Percentiles rank a stretch among this genome's conserved stretches.
These are phyloP conservation scores for Fragum whitleyi DNA, from an alignment of 2,888 invertebrate genomes.

Conservation along the genomic window DNA sequence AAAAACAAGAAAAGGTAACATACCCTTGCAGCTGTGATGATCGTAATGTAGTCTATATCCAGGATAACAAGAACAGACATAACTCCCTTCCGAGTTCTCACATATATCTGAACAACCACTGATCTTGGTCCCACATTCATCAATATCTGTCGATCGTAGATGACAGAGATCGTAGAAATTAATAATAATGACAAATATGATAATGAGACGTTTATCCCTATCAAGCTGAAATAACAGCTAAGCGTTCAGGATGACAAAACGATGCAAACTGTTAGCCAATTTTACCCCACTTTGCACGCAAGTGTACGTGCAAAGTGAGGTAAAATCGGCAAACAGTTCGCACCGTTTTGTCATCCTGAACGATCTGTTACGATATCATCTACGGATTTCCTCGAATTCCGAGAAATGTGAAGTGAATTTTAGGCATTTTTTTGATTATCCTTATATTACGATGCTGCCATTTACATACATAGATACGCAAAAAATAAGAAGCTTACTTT, in stretches of 20 bases:
- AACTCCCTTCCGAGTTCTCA: not conserved
- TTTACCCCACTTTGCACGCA: no score
- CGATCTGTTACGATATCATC: not conserved
- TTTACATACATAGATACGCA: no score
- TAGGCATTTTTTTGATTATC: no score
- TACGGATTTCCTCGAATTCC: not conserved
- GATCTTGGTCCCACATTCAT: not conserved
- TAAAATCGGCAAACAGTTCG: no score
- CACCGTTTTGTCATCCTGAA: no score
- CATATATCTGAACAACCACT: slow-evolving; percentile 4
- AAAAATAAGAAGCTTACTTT: no score
- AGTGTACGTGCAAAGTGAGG: no score
- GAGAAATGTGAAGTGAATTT: no score
- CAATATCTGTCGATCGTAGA: slow-evolving; percentile 4
- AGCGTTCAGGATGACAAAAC: no score
- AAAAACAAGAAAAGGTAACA: no score
- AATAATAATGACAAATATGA: not conserved
- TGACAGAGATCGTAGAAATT: not conserved
- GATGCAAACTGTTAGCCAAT: no score
- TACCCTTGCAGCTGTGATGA: not conserved
- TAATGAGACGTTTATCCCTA: not conserved
- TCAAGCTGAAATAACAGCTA: not conserved
- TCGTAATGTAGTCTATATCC: not conserved
- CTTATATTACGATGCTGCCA: no score
- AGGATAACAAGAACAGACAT: not conserved